Evolutionary conservation across 2,888 invertebrate species (phyloP).

Genomic region (Chrysolina oricalcia): DNA sequence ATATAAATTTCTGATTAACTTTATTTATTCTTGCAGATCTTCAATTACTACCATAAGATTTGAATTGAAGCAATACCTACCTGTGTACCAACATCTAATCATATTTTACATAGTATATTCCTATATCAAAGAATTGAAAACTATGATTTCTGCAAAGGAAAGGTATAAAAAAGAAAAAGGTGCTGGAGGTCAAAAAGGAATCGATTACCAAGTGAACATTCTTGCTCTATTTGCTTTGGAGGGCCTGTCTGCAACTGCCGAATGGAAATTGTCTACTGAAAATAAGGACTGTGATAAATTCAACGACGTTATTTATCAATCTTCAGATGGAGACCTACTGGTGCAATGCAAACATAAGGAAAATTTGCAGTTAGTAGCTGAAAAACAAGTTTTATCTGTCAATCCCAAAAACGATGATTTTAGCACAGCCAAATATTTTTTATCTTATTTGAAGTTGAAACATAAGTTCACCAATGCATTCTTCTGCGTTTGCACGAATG

Average conservation of each 20-base stretch:
- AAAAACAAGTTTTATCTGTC: background rate
- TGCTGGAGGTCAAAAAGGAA: constrained; percentile 7
- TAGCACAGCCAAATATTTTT: constrained; percentile 3
- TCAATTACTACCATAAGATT: too few species aligned
- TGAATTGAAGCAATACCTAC: too few species aligned
- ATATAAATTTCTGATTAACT: too few species aligned
- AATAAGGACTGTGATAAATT: constrained; percentile 4
- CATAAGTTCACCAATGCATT: background rate
- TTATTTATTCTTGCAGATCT: too few species aligned
- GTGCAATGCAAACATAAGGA: constrained; percentile 23
- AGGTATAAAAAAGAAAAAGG: constrained; percentile 19
- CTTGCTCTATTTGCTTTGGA: constrained; percentile 17
- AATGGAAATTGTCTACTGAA: constrained; percentile 12
- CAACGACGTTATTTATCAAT: constrained; percentile 10
- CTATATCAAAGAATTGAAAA: too few species aligned
- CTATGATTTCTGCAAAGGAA: background rate
- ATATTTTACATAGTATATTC: too few species aligned
- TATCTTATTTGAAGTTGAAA: background rate
- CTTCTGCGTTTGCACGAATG: constrained; percentile 8
- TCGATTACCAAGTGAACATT: constrained; percentile 10
- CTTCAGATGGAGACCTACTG: background rate
- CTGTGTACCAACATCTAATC: too few species aligned
- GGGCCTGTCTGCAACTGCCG: background rate
- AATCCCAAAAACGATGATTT: constrained; percentile 3
- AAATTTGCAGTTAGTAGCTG: background rate